These are phyloP conservation scores for Chymomyza costata DNA, from an alignment of 1,140 invertebrate species.

Conservation along the genomic window DNA sequence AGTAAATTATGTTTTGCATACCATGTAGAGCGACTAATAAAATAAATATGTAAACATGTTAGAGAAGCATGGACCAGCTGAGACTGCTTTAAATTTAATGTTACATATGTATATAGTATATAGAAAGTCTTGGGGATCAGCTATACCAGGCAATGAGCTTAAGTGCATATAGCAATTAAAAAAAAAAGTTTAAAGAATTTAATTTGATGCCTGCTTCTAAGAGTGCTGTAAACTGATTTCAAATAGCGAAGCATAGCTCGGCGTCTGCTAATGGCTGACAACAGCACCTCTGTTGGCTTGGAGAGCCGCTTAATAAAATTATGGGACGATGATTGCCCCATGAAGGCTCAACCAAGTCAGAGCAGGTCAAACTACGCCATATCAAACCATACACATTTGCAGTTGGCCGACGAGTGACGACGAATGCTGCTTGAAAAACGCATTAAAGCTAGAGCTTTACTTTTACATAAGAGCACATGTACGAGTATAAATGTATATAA, in stretches of 20 bases:
- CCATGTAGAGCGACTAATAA: constrained; percentile 26
- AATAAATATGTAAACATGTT: constrained; percentile 30
- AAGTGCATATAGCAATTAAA: background rate
- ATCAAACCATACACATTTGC: too few relatives aligned
- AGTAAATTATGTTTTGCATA: constrained; percentile 9
- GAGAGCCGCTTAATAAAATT: constrained; percentile 72
- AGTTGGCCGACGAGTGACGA: too few relatives aligned
- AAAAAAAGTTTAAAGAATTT: too few relatives aligned
- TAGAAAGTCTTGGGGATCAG: too few relatives aligned
- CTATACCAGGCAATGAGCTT: too few relatives aligned
- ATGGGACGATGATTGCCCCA: constrained; percentile 64
- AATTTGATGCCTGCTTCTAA: too few relatives aligned
- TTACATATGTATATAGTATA: too few relatives aligned
- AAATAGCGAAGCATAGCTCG: constrained; percentile 15
- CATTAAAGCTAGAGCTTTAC: constrained; percentile 69
- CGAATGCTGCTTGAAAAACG: constrained; percentile 50
- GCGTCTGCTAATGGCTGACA: constrained; percentile 32
- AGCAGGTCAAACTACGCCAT: too few relatives aligned
- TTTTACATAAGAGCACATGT: constrained; percentile 40
- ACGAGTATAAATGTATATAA: constrained; percentile 38
- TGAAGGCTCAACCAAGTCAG: constrained; percentile 8
- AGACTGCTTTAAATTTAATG: constrained; percentile 20
- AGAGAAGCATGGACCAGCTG: constrained; percentile 11
- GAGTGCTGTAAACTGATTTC: too few relatives aligned
- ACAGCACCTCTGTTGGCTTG: constrained; percentile 11